Evolutionary conservation across 2,888 invertebrate genomes (phyloP).

Genomic region (Epinotia ramella): DNA sequence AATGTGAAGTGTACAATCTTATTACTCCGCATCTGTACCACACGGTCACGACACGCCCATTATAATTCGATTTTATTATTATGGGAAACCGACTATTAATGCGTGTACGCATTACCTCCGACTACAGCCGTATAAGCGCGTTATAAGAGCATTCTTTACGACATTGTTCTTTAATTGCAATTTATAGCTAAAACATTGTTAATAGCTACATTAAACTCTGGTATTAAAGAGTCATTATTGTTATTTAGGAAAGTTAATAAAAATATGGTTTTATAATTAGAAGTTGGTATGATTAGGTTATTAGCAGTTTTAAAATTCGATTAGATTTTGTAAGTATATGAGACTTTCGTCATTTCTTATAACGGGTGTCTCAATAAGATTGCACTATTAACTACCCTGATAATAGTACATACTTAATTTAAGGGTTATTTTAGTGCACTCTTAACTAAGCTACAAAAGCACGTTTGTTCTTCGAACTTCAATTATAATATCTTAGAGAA

Average conservation of each 20-base stretch:
- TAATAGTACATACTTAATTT: too few relatives aligned
- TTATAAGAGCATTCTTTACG: conserved; percentile 44
- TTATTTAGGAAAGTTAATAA: conserved; percentile 43
- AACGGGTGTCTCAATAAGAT: too few relatives aligned
- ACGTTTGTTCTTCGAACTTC: too few relatives aligned
- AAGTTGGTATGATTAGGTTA: conserved; percentile 28
- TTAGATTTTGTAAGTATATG: conserved; percentile 22
- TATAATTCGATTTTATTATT: conserved; percentile 46
- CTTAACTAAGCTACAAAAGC: too few relatives aligned
- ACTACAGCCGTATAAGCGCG: conserved; percentile 24
- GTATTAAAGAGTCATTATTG: conserved; percentile 40
- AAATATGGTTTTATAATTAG: conserved; percentile 43
- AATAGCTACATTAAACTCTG: conserved; percentile 39
- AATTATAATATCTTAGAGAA: too few relatives aligned
- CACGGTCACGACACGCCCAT: conserved; percentile 36
- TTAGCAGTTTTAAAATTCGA: conserved; percentile 10
- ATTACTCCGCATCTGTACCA: background rate
- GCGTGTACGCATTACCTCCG: conserved; percentile 28
- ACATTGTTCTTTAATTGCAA: conserved; percentile 46
- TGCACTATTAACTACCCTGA: too few relatives aligned
- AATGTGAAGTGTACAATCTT: conserved; percentile 28
- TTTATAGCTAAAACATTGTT: conserved; percentile 44
- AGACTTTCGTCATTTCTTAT: too few relatives aligned
- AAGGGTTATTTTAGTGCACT: too few relatives aligned
- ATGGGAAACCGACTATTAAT: conserved; percentile 44